Base-by-base conservation (phyloP, 2,888 invertebrate genomes). In the Scrobipalpa costella region DNA sequence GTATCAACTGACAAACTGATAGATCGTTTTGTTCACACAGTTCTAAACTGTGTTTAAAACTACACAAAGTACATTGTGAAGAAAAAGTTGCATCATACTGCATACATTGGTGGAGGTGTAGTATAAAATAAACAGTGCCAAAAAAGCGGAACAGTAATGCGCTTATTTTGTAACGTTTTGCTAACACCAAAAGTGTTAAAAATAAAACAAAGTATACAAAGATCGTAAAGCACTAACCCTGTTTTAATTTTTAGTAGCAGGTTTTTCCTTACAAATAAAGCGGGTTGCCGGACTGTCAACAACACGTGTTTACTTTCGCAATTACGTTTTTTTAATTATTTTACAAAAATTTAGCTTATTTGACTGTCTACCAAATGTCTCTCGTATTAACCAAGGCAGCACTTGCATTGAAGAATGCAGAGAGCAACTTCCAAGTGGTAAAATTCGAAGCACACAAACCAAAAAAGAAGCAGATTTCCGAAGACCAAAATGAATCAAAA, bases 391-490 rank as follows among this genome's bases (percentile, higher is more conserved):
- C 93, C n/a, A 92, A 90, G 79, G 93, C 92, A 0, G 92, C 93
- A 0, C 74, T 86, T 7, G 83, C 90, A 13, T 75, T 91, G 63
- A 88, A 90, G 71, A 86, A 89, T 65, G 79, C 84, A 0, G 81
- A 86, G 66, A 79, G 67, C 11, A 86, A 91, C 63, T 92, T 92
- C 70, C 73, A 92, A 76, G 83, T 87, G 15, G 90, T 93, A 0
- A 88, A 87, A 68, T 93, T 85, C 72, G 87, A 92, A 75, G 83
- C 92, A 1, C 83, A 93, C 69, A 93, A 93, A 78, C 81, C 92
- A 0, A 93, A 92, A 80, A 85, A 83, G 73, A 88, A 88, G 67
- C 63, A 64, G 61, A 44, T 59, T 27, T 71, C 74, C 38, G 69
- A 73, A 38, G 70, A 71, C 40, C 73, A 72, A 65, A 52, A 9